Evolutionary conservation across 2,888 invertebrate species (phyloP).

Genomic region (Meiosimyza decipiens): DNA sequence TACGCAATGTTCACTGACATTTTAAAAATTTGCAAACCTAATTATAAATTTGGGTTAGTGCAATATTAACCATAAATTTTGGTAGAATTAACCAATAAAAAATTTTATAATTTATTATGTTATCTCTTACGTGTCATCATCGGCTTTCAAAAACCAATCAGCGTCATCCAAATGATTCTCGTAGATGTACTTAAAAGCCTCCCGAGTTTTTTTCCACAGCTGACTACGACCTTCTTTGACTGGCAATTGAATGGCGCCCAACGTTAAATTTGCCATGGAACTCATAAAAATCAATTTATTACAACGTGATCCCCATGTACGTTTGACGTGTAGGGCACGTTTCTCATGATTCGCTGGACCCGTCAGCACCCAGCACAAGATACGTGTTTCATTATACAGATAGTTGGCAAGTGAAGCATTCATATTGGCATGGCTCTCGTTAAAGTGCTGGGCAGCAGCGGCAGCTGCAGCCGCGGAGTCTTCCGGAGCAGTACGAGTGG

Average conservation of each 20-base stretch:
- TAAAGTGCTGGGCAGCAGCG: not conserved
- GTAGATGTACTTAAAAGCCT: slow-evolving; percentile 88
- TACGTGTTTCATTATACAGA: slow-evolving; percentile 78
- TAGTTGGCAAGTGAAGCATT: slow-evolving; percentile 72
- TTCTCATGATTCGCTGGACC: slow-evolving; percentile 86
- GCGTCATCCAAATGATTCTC: slow-evolving; percentile 83
- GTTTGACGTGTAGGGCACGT: slow-evolving; percentile 89
- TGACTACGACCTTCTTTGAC: slow-evolving; percentile 86
- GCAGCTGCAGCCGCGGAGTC: not conserved
- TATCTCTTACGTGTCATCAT: slow-evolving; percentile 94
- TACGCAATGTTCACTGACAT: no score
- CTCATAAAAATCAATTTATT: slow-evolving; percentile 89
- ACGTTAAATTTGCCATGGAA: slow-evolving; percentile 73
- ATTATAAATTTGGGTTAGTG: no score
- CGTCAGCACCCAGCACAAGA: slow-evolving; percentile 97
- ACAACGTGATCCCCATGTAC: slow-evolving; percentile 94
- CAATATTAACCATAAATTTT: no score
- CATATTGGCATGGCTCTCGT: slow-evolving; percentile 1
- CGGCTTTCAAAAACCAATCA: slow-evolving; percentile 99
- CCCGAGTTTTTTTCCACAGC: slow-evolving; percentile 96
- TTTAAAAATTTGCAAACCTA: no score
- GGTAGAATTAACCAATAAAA: no score
- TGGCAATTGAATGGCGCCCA: slow-evolving; percentile 83
- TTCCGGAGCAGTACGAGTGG: no score
- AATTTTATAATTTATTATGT: not conserved